phyloP scores from a whole-genome alignment of 2,797 vertebrate genomes.

The Gymnothorax javanicus region DNA sequence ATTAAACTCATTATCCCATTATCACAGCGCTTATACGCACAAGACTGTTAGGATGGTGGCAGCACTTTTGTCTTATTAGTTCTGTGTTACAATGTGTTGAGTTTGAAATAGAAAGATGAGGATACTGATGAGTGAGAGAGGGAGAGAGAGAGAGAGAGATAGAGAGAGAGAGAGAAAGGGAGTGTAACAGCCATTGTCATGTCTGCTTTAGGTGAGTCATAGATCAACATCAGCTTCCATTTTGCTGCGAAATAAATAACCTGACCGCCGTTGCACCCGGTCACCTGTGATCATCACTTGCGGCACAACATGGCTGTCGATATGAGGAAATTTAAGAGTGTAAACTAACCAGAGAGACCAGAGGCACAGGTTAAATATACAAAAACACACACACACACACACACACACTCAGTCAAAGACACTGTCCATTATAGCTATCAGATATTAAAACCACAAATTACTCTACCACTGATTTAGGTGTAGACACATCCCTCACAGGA shows the following conservation, averaged over 20 bases:
- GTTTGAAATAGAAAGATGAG: neutral
- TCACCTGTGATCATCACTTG: neutral
- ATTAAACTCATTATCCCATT: too few relatives aligned
- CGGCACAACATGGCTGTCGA: neutral
- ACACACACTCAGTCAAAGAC: too few relatives aligned
- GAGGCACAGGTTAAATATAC: neutral
- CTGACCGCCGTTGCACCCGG: slow-evolving; percentile 2
- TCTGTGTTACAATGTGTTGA: neutral
- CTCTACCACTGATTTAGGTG: too few relatives aligned
- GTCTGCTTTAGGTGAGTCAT: slow-evolving; percentile 2
- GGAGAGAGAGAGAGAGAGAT: too few relatives aligned
- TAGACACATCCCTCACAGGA: too few relatives aligned
- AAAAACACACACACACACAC: too few relatives aligned
- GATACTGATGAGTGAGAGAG: too few relatives aligned
- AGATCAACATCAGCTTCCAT: slow-evolving; percentile 19
- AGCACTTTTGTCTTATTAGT: too few relatives aligned
- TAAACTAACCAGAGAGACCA: neutral
- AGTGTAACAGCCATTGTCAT: neutral
- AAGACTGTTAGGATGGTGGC: too few relatives aligned
- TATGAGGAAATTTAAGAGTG: neutral
- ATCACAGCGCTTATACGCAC: too few relatives aligned
- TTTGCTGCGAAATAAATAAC: slow-evolving; percentile 15
- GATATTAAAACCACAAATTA: neutral
- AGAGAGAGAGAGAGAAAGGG: neutral
- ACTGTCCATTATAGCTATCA: too few relatives aligned